Evolutionary conservation across 2,113 vertebrate species (phyloP).

Genomic region (Casuarius casuarius): DNA sequence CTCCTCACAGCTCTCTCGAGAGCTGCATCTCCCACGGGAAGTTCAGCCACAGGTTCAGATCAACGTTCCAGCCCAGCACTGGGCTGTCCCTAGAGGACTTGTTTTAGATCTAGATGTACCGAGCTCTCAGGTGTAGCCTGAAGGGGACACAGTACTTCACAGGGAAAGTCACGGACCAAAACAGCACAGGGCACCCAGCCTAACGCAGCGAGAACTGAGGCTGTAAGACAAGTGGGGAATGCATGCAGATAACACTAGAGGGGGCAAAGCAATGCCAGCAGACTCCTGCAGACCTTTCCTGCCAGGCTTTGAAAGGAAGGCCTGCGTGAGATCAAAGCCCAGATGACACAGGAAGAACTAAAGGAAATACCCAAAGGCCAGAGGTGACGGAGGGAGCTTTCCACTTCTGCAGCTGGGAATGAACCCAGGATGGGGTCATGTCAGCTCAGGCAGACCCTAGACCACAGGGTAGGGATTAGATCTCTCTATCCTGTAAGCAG

Average conservation of each 20-base stretch:
- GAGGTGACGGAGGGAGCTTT: not conserved
- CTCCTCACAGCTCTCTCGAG: fast-evolving
- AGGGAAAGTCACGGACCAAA: not conserved
- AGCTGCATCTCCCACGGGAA: not conserved
- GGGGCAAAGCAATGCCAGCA: fast-evolving
- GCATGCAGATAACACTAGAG: fast-evolving
- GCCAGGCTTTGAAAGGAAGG: fast-evolving
- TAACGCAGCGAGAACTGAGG: fast-evolving
- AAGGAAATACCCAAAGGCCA: fast-evolving
- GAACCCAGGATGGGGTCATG: fast-evolving
- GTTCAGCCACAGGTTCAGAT: fast-evolving
- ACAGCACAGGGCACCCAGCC: not conserved
- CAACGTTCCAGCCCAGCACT: fast-evolving
- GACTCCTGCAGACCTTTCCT: not conserved
- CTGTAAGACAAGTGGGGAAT: fast-evolving
- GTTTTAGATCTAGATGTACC: fast-evolving
- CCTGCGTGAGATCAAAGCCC: not conserved
- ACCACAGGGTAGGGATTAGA: fast-evolving
- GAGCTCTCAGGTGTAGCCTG: fast-evolving
- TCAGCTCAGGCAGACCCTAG: not conserved
- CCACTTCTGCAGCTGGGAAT: not conserved
- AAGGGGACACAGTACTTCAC: too few species aligned
- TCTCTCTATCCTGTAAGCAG: not conserved
- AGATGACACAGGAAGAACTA: not conserved
- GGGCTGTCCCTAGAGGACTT: fast-evolving